Base-by-base conservation (phyloP, 2,113 vertebrate species). In the Alethe castanea region DNA sequence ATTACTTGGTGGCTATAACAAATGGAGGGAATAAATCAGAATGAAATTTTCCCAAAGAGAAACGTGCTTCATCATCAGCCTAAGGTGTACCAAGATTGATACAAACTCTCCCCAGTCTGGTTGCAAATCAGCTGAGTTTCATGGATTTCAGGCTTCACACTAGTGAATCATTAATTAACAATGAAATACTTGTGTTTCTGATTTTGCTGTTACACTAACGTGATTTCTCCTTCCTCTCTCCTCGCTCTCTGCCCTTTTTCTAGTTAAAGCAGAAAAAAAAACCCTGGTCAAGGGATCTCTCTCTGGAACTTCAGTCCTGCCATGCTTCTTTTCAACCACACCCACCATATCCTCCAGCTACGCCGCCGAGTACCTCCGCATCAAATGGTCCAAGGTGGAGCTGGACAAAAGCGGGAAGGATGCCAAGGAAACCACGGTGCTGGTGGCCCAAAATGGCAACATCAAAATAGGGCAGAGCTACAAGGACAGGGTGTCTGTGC, bases 361-460 rank as follows among this genome's bases (percentile, higher is more conserved):
- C 8, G 97, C 94, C 28, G 97, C 94, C 10, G 99, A 99, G 88
- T 98, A 98, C 96, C 97, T 99, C 74, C 98, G 99, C 72, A 99
- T 99, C 97, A 99, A 99, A 96, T 99, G 99, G 99, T 99, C 98
- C 86, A 99, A 98, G 97, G 98, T 99, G 60, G 98, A 98, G 38
- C 92, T 97, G 60, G 97, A 98, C 65, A 97, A 96, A 69, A 97
- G 89, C 12, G 98, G 98, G 78, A 98, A 98, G 89, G 98, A 98
- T 17, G 95, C 98, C 90, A 98, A 97, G 83, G 99, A 99, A 97
- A 98, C 98, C 29, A 99, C 98, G 1, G 99, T 99, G 67, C 97
- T 99, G 8, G 99, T 99, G 91, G 98, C 99, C 52, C 99, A 99
- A 64, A 98, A 99, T 18, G 99, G 99, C 59, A 98, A 98, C 87